Percentiles rank a stretch among this genome's conserved stretches.
phyloP scores from a whole-genome alignment of 2,113 vertebrate genomes.

The Ochotona princeps region DNA sequence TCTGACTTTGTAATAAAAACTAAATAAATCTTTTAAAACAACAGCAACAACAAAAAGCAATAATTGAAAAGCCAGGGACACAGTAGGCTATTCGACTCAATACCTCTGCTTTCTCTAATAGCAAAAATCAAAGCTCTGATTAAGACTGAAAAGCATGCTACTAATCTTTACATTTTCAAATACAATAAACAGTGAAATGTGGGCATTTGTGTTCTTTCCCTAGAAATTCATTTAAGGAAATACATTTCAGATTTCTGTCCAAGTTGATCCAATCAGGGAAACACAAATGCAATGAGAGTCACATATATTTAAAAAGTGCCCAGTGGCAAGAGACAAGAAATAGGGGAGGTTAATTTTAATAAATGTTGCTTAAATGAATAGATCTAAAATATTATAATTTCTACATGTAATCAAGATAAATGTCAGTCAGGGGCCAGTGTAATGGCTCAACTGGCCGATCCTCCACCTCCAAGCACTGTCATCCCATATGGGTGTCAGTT shows the following conservation, averaged over 20 bases:
- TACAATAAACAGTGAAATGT: not conserved
- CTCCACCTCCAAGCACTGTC: no score
- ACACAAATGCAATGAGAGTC: not conserved
- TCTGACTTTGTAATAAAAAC: no score
- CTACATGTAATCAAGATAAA: not conserved
- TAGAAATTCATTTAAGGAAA: not conserved
- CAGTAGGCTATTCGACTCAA: not conserved
- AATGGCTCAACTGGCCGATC: no score
- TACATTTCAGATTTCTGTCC: not conserved
- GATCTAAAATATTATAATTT: constrained; percentile 29
- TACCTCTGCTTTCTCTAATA: not conserved
- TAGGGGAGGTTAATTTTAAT: constrained; percentile 1
- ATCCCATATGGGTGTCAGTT: no score
- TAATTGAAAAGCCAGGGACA: not conserved
- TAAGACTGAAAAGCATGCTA: not conserved
- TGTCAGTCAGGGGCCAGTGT: no score
- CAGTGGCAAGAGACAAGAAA: not conserved
- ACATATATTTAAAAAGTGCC: not conserved
- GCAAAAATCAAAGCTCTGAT: constrained; percentile 23
- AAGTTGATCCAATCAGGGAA: not conserved
- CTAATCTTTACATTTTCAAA: constrained; percentile 1
- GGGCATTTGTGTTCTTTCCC: not conserved
- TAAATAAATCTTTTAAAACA: not conserved
- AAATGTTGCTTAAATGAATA: constrained; percentile 20
- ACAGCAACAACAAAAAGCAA: no score